These are phyloP conservation scores for Neoascia interrupta DNA, from an alignment of 2,888 invertebrate species.

Conservation along the genomic window DNA sequence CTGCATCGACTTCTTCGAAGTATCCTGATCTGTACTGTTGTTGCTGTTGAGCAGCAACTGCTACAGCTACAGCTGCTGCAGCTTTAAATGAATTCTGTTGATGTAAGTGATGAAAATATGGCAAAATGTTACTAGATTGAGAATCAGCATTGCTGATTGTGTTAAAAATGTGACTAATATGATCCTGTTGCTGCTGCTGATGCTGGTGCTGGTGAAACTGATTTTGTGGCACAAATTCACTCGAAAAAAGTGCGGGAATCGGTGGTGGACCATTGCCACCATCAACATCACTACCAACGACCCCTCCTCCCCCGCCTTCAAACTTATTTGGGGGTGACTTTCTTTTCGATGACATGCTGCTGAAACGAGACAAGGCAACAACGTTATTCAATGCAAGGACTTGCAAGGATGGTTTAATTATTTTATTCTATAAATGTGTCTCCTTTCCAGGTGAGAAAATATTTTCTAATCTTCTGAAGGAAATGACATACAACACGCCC, in stretches of 20 bases:
- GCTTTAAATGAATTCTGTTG: constrained; percentile 46
- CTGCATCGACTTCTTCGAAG: constrained; percentile 31
- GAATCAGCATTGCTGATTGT: constrained; percentile 49
- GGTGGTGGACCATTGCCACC: constrained; percentile 11
- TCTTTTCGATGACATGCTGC: constrained; percentile 97
- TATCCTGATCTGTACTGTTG: constrained; percentile 13
- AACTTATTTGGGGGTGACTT: constrained; percentile 97
- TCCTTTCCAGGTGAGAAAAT: neutral
- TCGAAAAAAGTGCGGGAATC: constrained; percentile 26
- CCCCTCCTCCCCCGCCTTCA: constrained; percentile 82
- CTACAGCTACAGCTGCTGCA: constrained; percentile 51
- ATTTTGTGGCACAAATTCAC: constrained; percentile 41
- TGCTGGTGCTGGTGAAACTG: constrained; percentile 51
- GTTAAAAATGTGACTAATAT: constrained; percentile 58
- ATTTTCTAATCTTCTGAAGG: constrained; percentile 43
- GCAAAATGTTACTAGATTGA: constrained; percentile 44
- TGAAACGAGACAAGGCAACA: constrained; percentile 16
- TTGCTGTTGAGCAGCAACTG: constrained; percentile 57
- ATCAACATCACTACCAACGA: neutral
- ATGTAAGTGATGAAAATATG: constrained; percentile 60
- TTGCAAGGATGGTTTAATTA: constrained; percentile 6
- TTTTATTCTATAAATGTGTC: neutral
- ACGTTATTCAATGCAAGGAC: neutral
- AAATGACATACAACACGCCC: constrained; percentile 17
- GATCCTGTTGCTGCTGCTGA: too few relatives aligned